phyloP scores from a whole-genome alignment of 2,113 vertebrate species.

The Rafetus swinhoei region DNA sequence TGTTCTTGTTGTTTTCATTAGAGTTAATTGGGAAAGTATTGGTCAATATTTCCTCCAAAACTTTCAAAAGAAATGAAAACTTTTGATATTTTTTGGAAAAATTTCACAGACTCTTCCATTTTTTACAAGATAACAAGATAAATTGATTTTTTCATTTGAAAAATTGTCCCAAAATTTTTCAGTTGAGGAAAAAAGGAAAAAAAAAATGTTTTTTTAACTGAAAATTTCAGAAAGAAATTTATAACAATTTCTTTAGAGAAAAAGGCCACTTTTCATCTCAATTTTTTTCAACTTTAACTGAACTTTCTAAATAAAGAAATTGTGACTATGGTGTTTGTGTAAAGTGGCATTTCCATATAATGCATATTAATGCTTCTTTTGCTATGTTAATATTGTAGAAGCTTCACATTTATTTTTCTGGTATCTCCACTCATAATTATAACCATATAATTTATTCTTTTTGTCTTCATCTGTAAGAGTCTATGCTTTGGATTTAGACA shows the following conservation, averaged over 20 bases:
- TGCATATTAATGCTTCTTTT: rapidly evolving
- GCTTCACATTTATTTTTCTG: rapidly evolving
- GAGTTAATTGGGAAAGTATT: not conserved
- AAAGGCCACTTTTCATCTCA: not conserved
- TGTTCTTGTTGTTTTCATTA: not conserved
- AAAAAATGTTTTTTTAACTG: not conserved
- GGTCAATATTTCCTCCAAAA: not conserved
- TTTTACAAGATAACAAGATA: not conserved
- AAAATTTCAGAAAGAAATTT: not conserved
- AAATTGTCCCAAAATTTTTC: too few species aligned
- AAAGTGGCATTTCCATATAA: not conserved
- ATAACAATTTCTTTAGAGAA: not conserved
- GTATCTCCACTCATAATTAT: not conserved
- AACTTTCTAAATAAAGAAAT: not conserved
- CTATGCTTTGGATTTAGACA: not conserved
- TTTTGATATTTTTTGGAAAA: not conserved
- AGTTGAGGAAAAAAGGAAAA: not conserved
- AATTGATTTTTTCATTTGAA: not conserved
- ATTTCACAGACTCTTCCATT: not conserved
- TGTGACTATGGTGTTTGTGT: rapidly evolving
- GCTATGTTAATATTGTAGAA: rapidly evolving
- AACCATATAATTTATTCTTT: rapidly evolving
- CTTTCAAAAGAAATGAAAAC: not conserved
- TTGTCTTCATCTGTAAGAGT: not conserved
- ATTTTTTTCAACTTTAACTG: not conserved